phyloP scores from a whole-genome alignment of 2,797 vertebrate genomes.

The Bradypus variegatus region DNA sequence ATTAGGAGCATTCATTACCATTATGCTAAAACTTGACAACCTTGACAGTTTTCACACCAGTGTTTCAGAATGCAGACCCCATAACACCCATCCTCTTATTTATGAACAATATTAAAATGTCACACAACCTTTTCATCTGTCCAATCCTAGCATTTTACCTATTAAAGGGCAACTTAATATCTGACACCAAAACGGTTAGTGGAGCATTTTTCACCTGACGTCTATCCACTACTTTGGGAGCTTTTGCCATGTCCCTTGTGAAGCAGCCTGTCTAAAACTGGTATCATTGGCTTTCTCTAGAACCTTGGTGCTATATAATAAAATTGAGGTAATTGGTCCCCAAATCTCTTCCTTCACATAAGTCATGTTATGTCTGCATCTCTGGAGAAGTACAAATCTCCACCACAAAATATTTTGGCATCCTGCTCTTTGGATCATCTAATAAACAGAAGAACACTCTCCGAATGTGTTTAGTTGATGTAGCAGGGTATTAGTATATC shows the following conservation, averaged over 20 bases:
- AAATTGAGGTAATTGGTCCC: not conserved
- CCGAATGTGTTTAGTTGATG: not conserved
- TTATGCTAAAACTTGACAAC: not conserved
- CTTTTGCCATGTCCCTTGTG: not conserved
- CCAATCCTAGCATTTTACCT: not conserved
- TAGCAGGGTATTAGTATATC: not conserved
- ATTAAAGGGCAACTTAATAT: not conserved
- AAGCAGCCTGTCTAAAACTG: not conserved
- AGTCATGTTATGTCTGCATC: not conserved
- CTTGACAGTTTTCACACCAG: not conserved
- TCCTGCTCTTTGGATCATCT: not conserved
- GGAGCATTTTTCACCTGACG: not conserved
- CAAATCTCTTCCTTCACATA: not conserved
- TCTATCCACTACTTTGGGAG: not conserved
- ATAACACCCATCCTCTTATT: not conserved
- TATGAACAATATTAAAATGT: not conserved
- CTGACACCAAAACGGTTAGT: not conserved
- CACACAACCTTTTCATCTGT: not conserved
- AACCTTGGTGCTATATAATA: not conserved
- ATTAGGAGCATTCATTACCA: not conserved
- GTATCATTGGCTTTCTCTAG: not conserved
- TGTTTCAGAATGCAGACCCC: not conserved
- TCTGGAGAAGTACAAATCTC: not conserved
- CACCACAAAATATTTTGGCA: not conserved
- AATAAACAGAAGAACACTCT: not conserved